phyloP scores from a whole-genome alignment of 23 tunicate genomes.

The Aplidium turbinatum region DNA sequence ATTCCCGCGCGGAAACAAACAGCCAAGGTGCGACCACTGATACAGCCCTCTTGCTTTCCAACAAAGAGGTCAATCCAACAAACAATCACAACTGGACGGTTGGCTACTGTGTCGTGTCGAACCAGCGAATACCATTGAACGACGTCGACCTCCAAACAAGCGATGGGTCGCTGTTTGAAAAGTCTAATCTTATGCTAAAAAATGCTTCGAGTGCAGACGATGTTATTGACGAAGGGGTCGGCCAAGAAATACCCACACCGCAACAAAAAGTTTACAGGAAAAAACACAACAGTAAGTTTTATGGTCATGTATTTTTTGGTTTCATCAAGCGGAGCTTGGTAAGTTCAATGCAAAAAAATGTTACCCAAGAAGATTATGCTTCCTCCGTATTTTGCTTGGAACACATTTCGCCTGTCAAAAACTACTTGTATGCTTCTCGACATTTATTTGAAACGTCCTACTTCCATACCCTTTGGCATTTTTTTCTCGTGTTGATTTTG shows the following conservation, averaged over 20 bases:
- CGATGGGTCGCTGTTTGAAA: background rate
- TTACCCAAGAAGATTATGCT: too few species aligned
- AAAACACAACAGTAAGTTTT: too few species aligned
- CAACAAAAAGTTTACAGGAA: background rate
- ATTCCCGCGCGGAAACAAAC: conserved; percentile 9
- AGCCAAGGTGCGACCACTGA: background rate
- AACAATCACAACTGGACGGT: conserved; percentile 30
- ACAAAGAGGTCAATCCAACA: background rate
- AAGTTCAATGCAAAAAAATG: too few species aligned
- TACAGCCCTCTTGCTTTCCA: conserved; percentile 6
- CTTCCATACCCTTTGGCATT: too few species aligned
- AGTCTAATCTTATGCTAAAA: background rate
- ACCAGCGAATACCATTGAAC: background rate
- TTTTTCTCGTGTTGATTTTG: too few species aligned
- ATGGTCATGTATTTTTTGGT: too few species aligned
- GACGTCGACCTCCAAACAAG: background rate
- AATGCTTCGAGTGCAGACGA: too few species aligned
- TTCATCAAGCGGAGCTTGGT: too few species aligned
- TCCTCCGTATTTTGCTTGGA: too few species aligned
- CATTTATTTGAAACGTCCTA: too few species aligned
- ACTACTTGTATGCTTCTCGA: too few species aligned
- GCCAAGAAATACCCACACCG: conserved; percentile 5
- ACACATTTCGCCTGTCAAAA: too few species aligned
- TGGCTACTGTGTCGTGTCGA: conserved; percentile 8
- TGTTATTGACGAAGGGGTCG: conserved; percentile 19